Percentiles rank a stretch among this genome's conserved stretches.
Conservation (phyloP, 2,113 vertebrate genomes). For the Gulo gulo region DNA sequence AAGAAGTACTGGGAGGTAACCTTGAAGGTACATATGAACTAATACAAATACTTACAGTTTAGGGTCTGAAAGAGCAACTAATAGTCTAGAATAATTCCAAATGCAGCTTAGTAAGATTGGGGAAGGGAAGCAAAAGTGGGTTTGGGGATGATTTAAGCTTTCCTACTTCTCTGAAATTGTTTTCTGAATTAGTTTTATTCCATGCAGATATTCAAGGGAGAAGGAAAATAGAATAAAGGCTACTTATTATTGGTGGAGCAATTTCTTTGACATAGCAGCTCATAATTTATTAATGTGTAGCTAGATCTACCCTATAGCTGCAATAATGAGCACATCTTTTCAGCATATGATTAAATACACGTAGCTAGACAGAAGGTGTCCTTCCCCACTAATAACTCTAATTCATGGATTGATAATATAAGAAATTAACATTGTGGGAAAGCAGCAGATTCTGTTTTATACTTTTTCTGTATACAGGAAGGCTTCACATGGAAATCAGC, state of each 20-base stretch:
- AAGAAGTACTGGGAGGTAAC: neutral
- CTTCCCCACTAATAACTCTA: neutral
- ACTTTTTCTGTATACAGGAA: neutral
- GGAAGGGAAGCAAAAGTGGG: neutral
- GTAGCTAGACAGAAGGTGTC: neutral
- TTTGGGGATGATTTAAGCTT: neutral
- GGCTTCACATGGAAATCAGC: neutral
- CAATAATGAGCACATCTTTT: conserved; percentile 23
- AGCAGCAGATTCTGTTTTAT: neutral
- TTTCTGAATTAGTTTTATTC: conserved; percentile 53
- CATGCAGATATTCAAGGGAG: conserved; percentile 20
- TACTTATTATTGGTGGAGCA: conserved; percentile 16
- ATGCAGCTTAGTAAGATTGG: neutral
- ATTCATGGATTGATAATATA: neutral
- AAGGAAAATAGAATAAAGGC: conserved; percentile 15
- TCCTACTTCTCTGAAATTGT: neutral
- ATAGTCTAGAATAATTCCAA: neutral
- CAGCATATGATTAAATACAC: neutral
- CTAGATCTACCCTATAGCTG: neutral
- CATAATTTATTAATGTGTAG: conserved; percentile 43
- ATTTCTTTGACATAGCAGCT: conserved; percentile 42
- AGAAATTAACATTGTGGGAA: neutral
- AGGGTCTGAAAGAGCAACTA: conserved; percentile 5
- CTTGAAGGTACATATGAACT: neutral
- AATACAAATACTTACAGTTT: neutral